Evolutionary conservation across 1,140 invertebrate genomes (phyloP).

Genomic region (Centruroides vittatus): DNA sequence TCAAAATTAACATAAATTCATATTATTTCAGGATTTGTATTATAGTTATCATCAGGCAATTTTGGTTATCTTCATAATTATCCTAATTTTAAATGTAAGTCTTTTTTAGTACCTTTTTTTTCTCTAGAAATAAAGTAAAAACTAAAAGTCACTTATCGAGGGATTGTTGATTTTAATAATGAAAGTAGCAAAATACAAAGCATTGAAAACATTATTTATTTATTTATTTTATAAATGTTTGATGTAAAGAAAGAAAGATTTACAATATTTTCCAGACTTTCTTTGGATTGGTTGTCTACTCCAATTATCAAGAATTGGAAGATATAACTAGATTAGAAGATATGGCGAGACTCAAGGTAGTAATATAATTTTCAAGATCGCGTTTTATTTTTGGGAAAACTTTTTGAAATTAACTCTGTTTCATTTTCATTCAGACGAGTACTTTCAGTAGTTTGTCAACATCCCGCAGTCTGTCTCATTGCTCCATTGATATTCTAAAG

Average conservation of each 20-base stretch:
- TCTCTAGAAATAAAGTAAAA: not conserved
- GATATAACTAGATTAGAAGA: constrained; percentile 82
- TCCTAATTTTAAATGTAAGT: constrained; percentile 43
- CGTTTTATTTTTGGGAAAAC: no score
- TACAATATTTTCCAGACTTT: constrained; percentile 30
- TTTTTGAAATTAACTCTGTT: not conserved
- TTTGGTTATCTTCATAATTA: constrained; percentile 61
- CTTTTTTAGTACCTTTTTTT: not conserved
- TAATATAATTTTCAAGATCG: constrained; percentile 14
- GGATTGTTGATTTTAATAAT: no score
- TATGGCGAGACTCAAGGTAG: constrained; percentile 75
- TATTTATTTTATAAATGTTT: no score
- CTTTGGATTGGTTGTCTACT: constrained; percentile 77
- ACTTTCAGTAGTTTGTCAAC: constrained; percentile 19
- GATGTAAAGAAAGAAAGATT: no score
- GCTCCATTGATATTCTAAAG: constrained; percentile 16
- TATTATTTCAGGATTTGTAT: constrained; percentile 51
- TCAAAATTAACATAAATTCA: not conserved
- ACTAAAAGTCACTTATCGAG: no score
- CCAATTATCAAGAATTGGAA: constrained; percentile 67
- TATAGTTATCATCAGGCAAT: constrained; percentile 78
- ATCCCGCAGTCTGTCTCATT: constrained; percentile 15
- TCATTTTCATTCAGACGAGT: constrained; percentile 13
- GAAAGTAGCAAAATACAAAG: no score
- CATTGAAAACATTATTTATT: no score